A percentile compares a stretch with the other conserved stretches of the same genome.
These are phyloP conservation scores for Aspidiotus destructor DNA, from an alignment of 2,888 invertebrate species.

Conservation along the genomic window DNA sequence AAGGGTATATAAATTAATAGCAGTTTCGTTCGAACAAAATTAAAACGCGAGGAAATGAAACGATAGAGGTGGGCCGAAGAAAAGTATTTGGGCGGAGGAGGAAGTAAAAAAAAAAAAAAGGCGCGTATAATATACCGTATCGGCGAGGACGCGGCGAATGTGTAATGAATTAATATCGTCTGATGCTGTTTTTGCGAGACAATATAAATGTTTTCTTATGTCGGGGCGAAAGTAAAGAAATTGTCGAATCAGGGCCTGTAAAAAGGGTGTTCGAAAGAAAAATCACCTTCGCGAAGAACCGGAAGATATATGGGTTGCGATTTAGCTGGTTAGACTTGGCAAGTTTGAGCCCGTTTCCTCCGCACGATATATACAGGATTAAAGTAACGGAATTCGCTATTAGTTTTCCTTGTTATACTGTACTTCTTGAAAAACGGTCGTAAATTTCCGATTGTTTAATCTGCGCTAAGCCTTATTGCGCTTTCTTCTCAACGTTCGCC, in stretches of 20 bases:
- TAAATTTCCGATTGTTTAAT: constrained; percentile 34
- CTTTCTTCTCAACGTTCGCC: constrained; percentile 31
- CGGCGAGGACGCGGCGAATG: constrained; percentile 11
- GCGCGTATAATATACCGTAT: too few relatives aligned
- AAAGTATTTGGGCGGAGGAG: background rate
- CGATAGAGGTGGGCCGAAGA: background rate
- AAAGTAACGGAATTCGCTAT: constrained; percentile 34
- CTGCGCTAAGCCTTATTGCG: constrained; percentile 32
- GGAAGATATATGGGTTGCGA: constrained; percentile 33
- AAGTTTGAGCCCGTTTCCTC: constrained; percentile 32
- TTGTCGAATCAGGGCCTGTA: constrained; percentile 34
- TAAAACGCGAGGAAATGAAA: constrained; percentile 6
- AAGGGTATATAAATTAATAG: constrained; percentile 26
- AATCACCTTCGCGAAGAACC: constrained; percentile 31
- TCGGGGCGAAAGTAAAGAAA: constrained; percentile 33
- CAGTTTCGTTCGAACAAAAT: constrained; percentile 22
- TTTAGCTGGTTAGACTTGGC: constrained; percentile 34
- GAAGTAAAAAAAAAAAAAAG: constrained; percentile 5
- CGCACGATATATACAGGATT: constrained; percentile 19
- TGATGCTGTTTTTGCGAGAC: constrained; percentile 27
- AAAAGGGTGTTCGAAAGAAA: constrained; percentile 34
- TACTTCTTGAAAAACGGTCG: constrained; percentile 28
- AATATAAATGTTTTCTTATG: constrained; percentile 34
- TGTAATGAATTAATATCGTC: constrained; percentile 33
- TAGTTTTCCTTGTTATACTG: constrained; percentile 33